phyloP scores from a whole-genome alignment of 1,140 invertebrate genomes.

The Drosophila watanabei region DNA sequence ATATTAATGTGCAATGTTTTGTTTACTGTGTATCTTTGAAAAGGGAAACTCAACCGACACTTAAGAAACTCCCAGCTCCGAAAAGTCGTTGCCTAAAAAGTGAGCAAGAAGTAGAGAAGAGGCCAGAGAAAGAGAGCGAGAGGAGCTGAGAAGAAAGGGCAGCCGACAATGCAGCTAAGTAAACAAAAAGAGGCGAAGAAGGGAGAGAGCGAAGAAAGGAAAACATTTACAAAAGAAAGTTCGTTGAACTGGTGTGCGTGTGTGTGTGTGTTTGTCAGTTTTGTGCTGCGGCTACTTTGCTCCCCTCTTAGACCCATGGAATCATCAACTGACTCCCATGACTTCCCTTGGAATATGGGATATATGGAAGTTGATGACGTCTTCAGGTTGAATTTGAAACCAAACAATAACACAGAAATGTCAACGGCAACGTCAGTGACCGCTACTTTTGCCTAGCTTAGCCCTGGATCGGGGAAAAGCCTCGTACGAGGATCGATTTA shows the following conservation, averaged over 20 bases:
- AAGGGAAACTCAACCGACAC: conserved; percentile 47
- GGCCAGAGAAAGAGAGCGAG: conserved; percentile 7
- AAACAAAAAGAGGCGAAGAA: conserved; percentile 59
- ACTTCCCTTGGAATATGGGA: conserved; percentile 11
- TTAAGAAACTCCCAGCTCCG: conserved; percentile 55
- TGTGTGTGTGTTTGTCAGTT: conserved; percentile 30
- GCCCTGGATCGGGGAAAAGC: neutral
- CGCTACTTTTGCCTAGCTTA: neutral
- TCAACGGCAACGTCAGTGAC: conserved; percentile 38
- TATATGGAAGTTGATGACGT: conserved; percentile 38
- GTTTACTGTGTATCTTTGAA: conserved; percentile 7
- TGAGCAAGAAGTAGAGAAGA: conserved; percentile 6
- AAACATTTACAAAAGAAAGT: conserved; percentile 81
- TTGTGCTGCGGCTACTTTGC: conserved; percentile 70
- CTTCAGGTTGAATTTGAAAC: conserved; percentile 54
- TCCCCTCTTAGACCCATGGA: conserved; percentile 14
- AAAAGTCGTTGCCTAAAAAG: conserved; percentile 65
- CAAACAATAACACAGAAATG: conserved; percentile 29
- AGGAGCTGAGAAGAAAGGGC: conserved; percentile 35
- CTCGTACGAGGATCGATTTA: conserved; percentile 1
- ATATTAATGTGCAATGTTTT: neutral
- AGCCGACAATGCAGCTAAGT: conserved; percentile 71
- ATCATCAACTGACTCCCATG: neutral
- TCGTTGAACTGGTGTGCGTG: conserved; percentile 61
- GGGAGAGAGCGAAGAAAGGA: conserved; percentile 57